Conservation (phyloP, 2,797 vertebrate species). For the Hephaestus fuliginosus region DNA sequence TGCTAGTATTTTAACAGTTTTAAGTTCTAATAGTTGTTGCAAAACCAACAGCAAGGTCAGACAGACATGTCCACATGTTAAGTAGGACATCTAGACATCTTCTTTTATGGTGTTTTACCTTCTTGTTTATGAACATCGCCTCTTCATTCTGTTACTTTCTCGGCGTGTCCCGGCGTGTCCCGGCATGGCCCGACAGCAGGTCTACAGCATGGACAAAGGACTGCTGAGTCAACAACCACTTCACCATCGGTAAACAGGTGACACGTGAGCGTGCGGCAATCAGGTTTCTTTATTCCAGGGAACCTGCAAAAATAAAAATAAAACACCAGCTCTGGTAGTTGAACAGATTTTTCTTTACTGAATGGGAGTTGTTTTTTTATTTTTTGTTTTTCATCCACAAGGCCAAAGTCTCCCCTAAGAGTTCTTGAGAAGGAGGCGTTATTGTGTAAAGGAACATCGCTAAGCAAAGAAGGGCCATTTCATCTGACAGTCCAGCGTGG, state of each 20-base stretch:
- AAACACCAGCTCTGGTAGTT: slow-evolving; percentile 6
- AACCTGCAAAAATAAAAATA: background rate
- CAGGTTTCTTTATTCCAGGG: slow-evolving; percentile 11
- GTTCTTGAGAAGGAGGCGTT: slow-evolving; percentile 17
- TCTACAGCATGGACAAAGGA: background rate
- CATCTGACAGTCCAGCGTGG: slow-evolving; percentile 7
- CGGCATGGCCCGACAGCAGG: background rate
- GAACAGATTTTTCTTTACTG: slow-evolving; percentile 10
- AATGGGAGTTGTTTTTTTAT: background rate
- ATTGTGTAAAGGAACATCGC: slow-evolving; percentile 25
- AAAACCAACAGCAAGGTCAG: background rate
- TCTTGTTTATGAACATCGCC: background rate
- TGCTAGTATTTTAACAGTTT: background rate
- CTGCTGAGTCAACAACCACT: background rate
- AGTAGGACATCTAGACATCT: background rate
- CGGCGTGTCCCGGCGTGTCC: background rate
- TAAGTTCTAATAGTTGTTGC: slow-evolving; percentile 2
- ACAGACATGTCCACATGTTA: background rate
- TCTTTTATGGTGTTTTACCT: background rate
- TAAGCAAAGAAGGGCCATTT: slow-evolving; percentile 23
- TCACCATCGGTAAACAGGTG: background rate
- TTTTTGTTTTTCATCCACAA: slow-evolving; percentile 26
- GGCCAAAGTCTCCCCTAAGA: slow-evolving; percentile 39
- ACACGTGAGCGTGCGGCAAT: slow-evolving; percentile 2
- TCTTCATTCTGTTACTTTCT: background rate